Evolutionary conservation across 2,888 invertebrate genomes (phyloP).

Genomic region (Mythimna albipuncta): DNA sequence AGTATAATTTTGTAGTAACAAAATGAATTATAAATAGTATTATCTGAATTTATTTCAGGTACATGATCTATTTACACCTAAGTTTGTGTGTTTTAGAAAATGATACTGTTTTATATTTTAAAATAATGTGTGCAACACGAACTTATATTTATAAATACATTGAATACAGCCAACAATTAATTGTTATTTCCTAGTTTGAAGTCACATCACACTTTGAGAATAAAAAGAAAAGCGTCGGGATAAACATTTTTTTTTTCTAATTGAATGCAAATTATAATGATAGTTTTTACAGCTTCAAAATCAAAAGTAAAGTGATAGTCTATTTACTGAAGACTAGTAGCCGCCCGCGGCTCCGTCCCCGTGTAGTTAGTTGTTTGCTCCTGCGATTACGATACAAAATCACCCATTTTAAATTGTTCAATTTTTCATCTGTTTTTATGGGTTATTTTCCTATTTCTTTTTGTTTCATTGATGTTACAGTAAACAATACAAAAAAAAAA

Average conservation of each 20-base stretch:
- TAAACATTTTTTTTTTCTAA: background rate
- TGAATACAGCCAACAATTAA: slow-evolving; percentile 36
- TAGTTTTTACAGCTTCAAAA: background rate
- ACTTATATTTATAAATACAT: slow-evolving; percentile 54
- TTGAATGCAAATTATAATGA: background rate
- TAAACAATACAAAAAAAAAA: no score
- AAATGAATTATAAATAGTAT: slow-evolving; percentile 45
- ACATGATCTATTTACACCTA: slow-evolving; percentile 47
- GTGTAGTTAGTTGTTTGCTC: no score
- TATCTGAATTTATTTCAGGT: slow-evolving; percentile 52
- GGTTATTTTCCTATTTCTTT: no score
- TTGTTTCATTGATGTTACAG: no score
- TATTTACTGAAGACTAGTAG: no score
- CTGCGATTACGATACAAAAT: no score
- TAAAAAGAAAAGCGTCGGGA: no score
- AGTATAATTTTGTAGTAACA: slow-evolving; percentile 49
- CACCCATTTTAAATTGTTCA: no score
- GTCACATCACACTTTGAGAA: slow-evolving; percentile 1
- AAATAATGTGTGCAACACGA: slow-evolving; percentile 21
- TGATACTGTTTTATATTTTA: slow-evolving; percentile 6
- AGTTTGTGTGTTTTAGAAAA: slow-evolving; percentile 28
- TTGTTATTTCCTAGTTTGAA: slow-evolving; percentile 5
- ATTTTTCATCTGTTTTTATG: no score
- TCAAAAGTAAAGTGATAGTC: background rate
- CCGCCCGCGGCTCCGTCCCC: no score